phyloP scores from a whole-genome alignment of 1,140 invertebrate species.

The Zaprionus camerounensis region DNA sequence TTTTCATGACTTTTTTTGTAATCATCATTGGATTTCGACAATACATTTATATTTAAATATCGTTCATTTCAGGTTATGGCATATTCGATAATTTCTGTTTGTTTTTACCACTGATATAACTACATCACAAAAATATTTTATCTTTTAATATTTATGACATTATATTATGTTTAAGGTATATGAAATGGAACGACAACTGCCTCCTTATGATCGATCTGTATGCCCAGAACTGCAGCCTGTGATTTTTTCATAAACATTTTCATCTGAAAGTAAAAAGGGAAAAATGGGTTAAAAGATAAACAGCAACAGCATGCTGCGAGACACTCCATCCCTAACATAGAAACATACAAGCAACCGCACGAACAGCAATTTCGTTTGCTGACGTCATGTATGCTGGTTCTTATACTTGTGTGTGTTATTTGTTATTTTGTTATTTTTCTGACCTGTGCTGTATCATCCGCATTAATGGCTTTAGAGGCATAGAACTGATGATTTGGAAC shows the following conservation, averaged over 20 bases:
- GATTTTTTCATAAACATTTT: conserved; percentile 86
- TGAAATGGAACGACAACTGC: conserved; percentile 91
- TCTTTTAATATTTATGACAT: conserved; percentile 24
- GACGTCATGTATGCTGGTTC: not conserved
- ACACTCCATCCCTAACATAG: not conserved
- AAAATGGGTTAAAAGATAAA: not conserved
- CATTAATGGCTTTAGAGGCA: conserved; percentile 57
- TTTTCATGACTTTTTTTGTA: not conserved
- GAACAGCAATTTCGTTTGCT: not conserved
- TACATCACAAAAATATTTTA: conserved; percentile 21
- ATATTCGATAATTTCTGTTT: conserved; percentile 1
- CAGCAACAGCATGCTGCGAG: not conserved
- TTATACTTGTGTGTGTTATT: not conserved
- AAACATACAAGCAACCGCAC: not conserved
- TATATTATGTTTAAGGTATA: conserved; percentile 78
- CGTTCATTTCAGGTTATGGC: conserved; percentile 5
- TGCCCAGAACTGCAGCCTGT: conserved; percentile 86
- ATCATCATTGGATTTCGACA: not conserved
- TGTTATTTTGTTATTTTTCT: conserved; percentile 29
- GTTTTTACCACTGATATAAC: conserved; percentile 3
- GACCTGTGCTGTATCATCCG: conserved; percentile 73
- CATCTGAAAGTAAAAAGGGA: conserved; percentile 85
- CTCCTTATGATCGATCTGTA: conserved; percentile 92
- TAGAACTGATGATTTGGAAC: conserved; percentile 74
- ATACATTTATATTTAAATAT: conserved; percentile 1